Base-by-base conservation (phyloP, 2,113 vertebrate genomes). In the Struthidea cinerea region DNA sequence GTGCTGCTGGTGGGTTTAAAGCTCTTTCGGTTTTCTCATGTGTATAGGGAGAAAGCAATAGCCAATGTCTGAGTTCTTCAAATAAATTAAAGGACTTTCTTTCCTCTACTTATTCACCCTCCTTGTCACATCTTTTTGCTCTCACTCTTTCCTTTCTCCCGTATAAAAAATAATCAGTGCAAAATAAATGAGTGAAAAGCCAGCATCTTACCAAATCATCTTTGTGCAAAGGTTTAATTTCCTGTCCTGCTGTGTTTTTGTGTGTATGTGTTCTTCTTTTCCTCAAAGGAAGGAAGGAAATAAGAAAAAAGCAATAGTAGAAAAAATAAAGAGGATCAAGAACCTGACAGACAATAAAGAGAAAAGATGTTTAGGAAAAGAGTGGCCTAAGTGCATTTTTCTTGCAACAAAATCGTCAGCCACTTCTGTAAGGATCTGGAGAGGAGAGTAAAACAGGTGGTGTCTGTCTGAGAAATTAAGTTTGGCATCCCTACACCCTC, bases 141-240 rank as follows among this genome's bases (percentile, higher is more conserved):
- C 32, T 63, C 46, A n/a, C 23, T 85, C 18, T 41, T 90, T 90
- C 37, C 8, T 61, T 88, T 92, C 68, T 52, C 5, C 6, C 3
- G 6, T 67, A 55, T 67, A 35, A 79, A 76, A 92, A 80, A 77
- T 30, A 84, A 89, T 56, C 32, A 64, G 71, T 68, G 22, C 23
- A 81, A 93, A 94, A 93, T 69, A 92, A 90, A 90, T 52, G 28
- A 90, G 32, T 71, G 47, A 93, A 90, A 90, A 95, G 28, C 6
- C n/a, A 6, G 24, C 71, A 59, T 81, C 90, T 90, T 74, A 86
- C 52, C 52, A 81, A 88, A 71, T 47, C 14, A 21, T 94, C 79
- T 92, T 74, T 46, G 44, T 71, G 32, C 71, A 95, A 93, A 86
- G 52, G 41, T 81, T 96, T 95, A 81, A 95, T 95, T 94, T 96